These are phyloP conservation scores for Hydractinia echinata DNA, from an alignment of 30 jellyfish, hydroid and myxozoan genomes.

Conservation along the genomic window DNA sequence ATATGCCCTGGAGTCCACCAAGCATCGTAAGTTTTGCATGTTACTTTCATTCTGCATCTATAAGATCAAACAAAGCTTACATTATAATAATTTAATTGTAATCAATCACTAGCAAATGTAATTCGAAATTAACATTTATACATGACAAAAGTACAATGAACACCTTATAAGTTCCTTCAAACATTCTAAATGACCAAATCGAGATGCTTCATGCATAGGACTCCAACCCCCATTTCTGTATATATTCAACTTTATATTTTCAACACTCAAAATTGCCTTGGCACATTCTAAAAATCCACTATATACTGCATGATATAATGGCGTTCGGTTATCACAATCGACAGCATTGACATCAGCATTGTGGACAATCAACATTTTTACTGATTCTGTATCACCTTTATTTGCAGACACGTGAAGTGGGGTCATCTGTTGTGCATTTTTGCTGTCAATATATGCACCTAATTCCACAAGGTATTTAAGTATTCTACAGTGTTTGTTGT, in stretches of 20 bases:
- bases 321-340: conserved; percentile 69
- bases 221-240: conserved; percentile 92
- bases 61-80: background rate
- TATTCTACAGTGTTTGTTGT: conserved; percentile 43
- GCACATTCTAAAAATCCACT: conserved; percentile 62
- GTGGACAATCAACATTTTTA: conserved; percentile 6
- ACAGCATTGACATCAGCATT: conserved; percentile 63
- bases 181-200: conserved; percentile 67
- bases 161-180: conserved; percentile 43
- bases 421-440: conserved; percentile 71
- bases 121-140: background rate
- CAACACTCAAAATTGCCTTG: conserved; percentile 28
- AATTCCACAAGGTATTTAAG: conserved; percentile 44
- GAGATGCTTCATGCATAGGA: conserved; percentile 76
- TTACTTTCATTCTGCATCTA: conserved; percentile 52
- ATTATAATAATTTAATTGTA: background rate
- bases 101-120: background rate
- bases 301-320: conserved; percentile 66
- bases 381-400: conserved; percentile 31
- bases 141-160: background rate
- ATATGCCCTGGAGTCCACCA: conserved; percentile 94
- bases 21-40: conserved; percentile 74
- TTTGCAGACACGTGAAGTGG: conserved; percentile 62
- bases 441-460: conserved; percentile 63
- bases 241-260: conserved; percentile 34